A percentile compares a stretch with the other conserved stretches of the same genome.
Conservation (phyloP, 2,113 vertebrate species). For the Herpailurus yagouaroundi region DNA sequence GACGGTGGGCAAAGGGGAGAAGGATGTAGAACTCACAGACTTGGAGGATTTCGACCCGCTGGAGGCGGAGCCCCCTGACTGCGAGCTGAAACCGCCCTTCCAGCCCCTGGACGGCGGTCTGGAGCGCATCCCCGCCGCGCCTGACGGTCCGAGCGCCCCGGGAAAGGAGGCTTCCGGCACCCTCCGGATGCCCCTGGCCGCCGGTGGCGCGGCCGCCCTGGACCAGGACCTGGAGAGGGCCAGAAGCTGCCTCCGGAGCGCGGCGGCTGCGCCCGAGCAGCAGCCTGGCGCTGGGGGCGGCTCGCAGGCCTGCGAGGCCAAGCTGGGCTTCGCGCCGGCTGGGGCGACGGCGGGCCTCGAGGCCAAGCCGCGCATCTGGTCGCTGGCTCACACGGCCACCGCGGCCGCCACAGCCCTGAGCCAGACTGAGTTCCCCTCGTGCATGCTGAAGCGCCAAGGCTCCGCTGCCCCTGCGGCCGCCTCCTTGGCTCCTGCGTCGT, state of each 20-base stretch:
- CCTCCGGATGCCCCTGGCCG: slow-evolving; percentile 86
- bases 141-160: slow-evolving; percentile 81
- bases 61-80: slow-evolving; percentile 94
- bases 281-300: slow-evolving; percentile 80
- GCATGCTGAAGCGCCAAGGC: slow-evolving; percentile 94
- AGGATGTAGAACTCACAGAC: slow-evolving; percentile 95
- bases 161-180: slow-evolving; percentile 86
- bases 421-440: slow-evolving; percentile 96
- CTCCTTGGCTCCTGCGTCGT: slow-evolving; percentile 82
- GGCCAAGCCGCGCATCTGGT: slow-evolving; percentile 98
- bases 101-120: slow-evolving; percentile 87
- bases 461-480: slow-evolving; percentile 78
- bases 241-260: slow-evolving; percentile 91
- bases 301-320: slow-evolving; percentile 86
- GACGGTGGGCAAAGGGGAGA: slow-evolving; percentile 89
- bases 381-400: slow-evolving; percentile 96
- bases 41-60: slow-evolving; percentile 95
- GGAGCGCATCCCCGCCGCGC: slow-evolving; percentile 81
- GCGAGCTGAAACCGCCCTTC: slow-evolving; percentile 93
- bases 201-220: slow-evolving; percentile 68
- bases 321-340: slow-evolving; percentile 86
- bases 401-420: slow-evolving; percentile 92
- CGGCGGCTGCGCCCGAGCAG: slow-evolving; percentile 86
- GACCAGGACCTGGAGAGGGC: slow-evolving; percentile 88
- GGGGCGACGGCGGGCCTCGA: slow-evolving; percentile 91